A percentile compares a stretch with the other conserved stretches of the same genome.
Conservation (phyloP, 2,888 invertebrate genomes). For the Nomada fabriciana region DNA sequence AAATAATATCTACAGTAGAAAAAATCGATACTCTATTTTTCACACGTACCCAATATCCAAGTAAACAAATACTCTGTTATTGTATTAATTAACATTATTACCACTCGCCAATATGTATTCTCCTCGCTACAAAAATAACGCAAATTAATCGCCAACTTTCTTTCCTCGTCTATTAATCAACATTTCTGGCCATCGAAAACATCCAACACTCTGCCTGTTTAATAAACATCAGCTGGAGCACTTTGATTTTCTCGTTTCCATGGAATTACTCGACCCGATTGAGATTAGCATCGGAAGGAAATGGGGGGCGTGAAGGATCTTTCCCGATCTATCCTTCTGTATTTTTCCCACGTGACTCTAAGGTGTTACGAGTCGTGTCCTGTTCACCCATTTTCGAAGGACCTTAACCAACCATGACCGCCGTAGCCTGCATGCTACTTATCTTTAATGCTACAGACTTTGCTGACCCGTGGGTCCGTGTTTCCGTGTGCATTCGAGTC, state of each 20-base stretch:
- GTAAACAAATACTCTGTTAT: too few relatives aligned
- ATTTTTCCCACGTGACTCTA: slow-evolving; percentile 77
- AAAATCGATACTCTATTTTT: too few relatives aligned
- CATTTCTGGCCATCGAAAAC: not conserved
- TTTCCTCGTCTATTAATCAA: not conserved
- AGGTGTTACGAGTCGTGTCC: slow-evolving; percentile 76
- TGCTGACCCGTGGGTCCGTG: slow-evolving; percentile 14
- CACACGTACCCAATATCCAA: too few relatives aligned
- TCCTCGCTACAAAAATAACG: too few relatives aligned
- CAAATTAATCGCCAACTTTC: not conserved
- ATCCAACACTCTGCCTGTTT: not conserved
- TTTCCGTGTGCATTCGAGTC: slow-evolving; percentile 26
- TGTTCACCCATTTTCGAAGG: slow-evolving; percentile 83
- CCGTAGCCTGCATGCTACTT: slow-evolving; percentile 64
- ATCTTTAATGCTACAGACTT: slow-evolving; percentile 50
- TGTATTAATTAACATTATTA: too few relatives aligned
- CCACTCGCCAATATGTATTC: too few relatives aligned
- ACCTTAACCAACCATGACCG: slow-evolving; percentile 82
- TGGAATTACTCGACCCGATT: slow-evolving; percentile 1
- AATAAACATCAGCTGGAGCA: not conserved
- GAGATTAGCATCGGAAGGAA: slow-evolving; percentile 40
- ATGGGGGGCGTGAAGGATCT: slow-evolving; percentile 41
- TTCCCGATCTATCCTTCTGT: slow-evolving; percentile 66
- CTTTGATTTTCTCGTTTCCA: not conserved
- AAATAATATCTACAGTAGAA: too few relatives aligned